These are phyloP conservation scores for Vimba vimba DNA, from an alignment of 2,113 vertebrate genomes.

Conservation along the genomic window DNA sequence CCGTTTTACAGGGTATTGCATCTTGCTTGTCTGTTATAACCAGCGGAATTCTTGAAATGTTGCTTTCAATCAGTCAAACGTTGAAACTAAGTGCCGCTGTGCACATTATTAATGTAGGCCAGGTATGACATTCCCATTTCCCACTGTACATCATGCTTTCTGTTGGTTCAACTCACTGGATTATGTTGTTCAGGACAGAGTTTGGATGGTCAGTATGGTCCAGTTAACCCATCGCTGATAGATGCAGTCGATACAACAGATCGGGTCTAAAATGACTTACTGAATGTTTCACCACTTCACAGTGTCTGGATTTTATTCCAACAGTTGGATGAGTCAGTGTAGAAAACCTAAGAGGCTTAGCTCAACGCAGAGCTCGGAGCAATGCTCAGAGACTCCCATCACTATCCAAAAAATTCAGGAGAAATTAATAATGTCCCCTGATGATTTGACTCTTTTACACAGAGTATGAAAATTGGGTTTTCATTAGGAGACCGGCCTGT, in stretches of 20 bases:
- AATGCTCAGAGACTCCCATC: neutral
- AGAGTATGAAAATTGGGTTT: neutral
- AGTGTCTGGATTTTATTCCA: neutral
- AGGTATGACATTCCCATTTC: no score
- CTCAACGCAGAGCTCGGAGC: neutral
- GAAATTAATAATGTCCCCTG: slow-evolving; percentile 16
- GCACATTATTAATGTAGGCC: neutral
- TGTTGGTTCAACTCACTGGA: neutral
- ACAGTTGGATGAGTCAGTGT: slow-evolving; percentile 2
- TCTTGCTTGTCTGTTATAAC: neutral
- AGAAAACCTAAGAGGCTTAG: slow-evolving; percentile 34
- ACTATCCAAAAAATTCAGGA: neutral
- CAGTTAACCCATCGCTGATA: neutral
- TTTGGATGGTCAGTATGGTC: neutral
- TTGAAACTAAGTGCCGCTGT: neutral
- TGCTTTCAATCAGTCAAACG: neutral
- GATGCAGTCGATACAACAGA: neutral
- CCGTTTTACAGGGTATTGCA: neutral
- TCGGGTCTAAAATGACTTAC: neutral
- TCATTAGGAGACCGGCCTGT: neutral
- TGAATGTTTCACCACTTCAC: neutral
- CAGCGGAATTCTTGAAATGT: neutral
- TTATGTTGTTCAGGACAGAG: neutral
- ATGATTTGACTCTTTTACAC: neutral
- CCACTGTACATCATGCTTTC: no score